Percentiles rank a stretch among this genome's conserved stretches.
phyloP scores from a whole-genome alignment of 2,797 vertebrate genomes.

The Peromyscus melanophrys region DNA sequence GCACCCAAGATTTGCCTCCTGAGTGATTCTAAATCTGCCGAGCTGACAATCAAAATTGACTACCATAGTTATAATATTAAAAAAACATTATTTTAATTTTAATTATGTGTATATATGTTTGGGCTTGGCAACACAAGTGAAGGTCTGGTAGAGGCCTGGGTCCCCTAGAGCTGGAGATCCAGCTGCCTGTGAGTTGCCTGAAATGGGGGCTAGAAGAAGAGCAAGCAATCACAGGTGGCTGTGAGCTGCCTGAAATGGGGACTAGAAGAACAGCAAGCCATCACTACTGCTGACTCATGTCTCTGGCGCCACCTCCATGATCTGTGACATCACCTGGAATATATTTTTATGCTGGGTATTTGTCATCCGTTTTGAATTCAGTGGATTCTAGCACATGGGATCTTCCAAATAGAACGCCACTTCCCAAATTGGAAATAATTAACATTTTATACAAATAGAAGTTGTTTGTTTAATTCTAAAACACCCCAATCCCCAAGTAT shows the following conservation, averaged over 20 bases:
- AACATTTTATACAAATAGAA: conserved; percentile 7
- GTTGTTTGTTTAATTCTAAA: not conserved
- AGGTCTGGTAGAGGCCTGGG: not conserved
- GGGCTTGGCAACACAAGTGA: not conserved
- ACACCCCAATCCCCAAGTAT: not conserved
- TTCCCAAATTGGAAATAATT: not conserved
- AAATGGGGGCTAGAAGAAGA: not conserved
- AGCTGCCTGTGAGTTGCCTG: not conserved
- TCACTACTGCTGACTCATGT: not conserved
- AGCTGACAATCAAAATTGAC: not conserved
- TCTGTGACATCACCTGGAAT: not conserved
- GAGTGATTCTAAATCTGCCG: not conserved
- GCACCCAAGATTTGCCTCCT: not conserved
- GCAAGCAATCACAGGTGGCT: not conserved
- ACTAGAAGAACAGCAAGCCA: not conserved
- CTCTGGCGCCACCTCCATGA: not conserved
- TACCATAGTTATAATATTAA: not conserved
- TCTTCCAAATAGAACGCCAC: not conserved
- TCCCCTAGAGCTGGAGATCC: not conserved
- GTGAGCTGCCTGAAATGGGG: not conserved
- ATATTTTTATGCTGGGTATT: not conserved
- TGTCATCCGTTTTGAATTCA: conserved; percentile 34
- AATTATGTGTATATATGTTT: not conserved
- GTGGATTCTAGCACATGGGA: conserved; percentile 1
- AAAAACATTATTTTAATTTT: not conserved